Evolutionary conservation across 2,113 vertebrate species (phyloP).

Genomic region (Notothenia rossii): DNA sequence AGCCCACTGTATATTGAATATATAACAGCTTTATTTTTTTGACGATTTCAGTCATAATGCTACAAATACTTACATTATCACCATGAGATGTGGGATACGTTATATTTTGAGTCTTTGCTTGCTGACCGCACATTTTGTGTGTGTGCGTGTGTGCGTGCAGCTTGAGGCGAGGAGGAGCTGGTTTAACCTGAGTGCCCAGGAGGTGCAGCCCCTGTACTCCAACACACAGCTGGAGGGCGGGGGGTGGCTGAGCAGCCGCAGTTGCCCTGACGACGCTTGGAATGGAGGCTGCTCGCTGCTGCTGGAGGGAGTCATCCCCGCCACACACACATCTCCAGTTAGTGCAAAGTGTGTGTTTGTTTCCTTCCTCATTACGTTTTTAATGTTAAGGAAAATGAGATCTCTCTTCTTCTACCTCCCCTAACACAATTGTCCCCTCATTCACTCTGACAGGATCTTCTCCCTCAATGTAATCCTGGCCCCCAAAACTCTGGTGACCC

Average conservation of each 20-base stretch:
- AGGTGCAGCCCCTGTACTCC: slow-evolving; percentile 89
- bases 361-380: neutral
- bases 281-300: slow-evolving; percentile 90
- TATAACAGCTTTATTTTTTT: too few species aligned
- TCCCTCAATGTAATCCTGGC: slow-evolving; percentile 87
- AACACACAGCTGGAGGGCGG: slow-evolving; percentile 41
- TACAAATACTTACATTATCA: too few species aligned
- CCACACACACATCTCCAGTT: slow-evolving; percentile 54
- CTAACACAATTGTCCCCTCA: neutral
- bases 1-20: too few species aligned
- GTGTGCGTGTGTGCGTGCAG: slow-evolving; percentile 70
- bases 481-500: slow-evolving; percentile 82
- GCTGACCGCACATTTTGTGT: neutral
- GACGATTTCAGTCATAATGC: too few species aligned
- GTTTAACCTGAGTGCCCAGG: slow-evolving; percentile 90
- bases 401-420: too few species aligned
- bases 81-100: too few species aligned
- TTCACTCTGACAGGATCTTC: slow-evolving; percentile 86
- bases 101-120: neutral
- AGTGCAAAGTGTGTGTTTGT: slow-evolving; percentile 76
- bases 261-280: slow-evolving; percentile 90
- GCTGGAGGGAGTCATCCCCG: slow-evolving; percentile 85
- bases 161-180: slow-evolving; percentile 84
- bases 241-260: slow-evolving; percentile 82
- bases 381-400: neutral